Evolutionary conservation across 2,113 vertebrate genomes (phyloP).

Genomic region (Ophthalmolycus amberensis): DNA sequence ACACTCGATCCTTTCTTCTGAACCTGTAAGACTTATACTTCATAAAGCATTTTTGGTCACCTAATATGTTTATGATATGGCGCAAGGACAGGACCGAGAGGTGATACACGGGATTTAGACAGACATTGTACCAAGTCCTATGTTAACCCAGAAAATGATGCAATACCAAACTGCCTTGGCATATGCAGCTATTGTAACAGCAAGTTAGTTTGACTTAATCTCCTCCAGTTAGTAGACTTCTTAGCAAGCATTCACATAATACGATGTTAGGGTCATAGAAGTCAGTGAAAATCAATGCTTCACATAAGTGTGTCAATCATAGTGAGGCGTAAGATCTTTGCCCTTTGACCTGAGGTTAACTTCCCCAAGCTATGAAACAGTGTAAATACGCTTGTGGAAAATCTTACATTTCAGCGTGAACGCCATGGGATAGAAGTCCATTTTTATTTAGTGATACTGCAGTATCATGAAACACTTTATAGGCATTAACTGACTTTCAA

Average conservation of each 20-base stretch:
- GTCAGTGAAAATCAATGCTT: background rate
- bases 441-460: background rate
- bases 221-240: constrained; percentile 70
- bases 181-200: constrained; percentile 67
- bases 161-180: constrained; percentile 37
- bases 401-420: background rate
- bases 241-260: constrained; percentile 48
- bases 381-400: background rate
- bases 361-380: background rate
- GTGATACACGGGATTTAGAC: background rate
- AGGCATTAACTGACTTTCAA: no score
- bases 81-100: background rate
- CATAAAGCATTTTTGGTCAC: background rate
- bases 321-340: background rate
- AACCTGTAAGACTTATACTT: background rate
- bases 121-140: background rate
- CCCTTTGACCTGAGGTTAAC: background rate
- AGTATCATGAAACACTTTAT: background rate
- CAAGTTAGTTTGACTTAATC: constrained; percentile 69
- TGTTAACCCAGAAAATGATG: constrained; percentile 27
- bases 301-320: background rate
- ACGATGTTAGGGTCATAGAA: background rate
- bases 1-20: background rate
- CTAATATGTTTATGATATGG: background rate
- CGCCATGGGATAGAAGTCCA: background rate